Percentiles rank a stretch among this genome's conserved stretches.
phyloP scores from a whole-genome alignment of 2,888 invertebrate species.

The Tipula unca region DNA sequence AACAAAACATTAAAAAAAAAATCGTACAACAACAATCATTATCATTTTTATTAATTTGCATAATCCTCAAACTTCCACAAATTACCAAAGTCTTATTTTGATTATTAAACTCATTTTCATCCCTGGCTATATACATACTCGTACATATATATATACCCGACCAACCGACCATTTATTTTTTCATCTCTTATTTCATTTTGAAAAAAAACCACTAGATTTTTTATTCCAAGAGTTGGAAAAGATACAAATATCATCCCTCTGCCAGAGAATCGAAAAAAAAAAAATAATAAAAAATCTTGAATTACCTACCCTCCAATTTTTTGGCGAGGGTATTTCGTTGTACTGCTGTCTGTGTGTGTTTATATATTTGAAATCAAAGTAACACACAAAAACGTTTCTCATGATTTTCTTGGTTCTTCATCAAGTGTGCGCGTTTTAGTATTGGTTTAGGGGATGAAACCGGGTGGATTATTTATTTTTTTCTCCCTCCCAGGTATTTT shows the following conservation, averaged over 20 bases:
- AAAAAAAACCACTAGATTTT: background rate
- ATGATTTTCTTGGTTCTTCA: background rate
- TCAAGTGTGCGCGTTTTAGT: background rate
- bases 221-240: background rate
- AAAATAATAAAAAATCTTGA: background rate
- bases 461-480: background rate
- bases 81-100: constrained; percentile 14
- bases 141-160: background rate
- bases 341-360: background rate
- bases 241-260: background rate
- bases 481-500: background rate
- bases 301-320: background rate
- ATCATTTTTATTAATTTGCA: constrained; percentile 8
- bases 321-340: background rate
- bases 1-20: background rate
- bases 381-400: background rate
- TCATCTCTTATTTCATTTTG: background rate
- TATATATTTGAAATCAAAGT: background rate
- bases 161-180: background rate
- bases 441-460: background rate
- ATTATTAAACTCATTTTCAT: background rate
- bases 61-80: background rate
- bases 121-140: background rate
- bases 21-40: background rate
- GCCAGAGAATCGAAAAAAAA: background rate